Base-by-base conservation (phyloP, 2,113 vertebrate genomes). In the Triplophysa rosa region DNA sequence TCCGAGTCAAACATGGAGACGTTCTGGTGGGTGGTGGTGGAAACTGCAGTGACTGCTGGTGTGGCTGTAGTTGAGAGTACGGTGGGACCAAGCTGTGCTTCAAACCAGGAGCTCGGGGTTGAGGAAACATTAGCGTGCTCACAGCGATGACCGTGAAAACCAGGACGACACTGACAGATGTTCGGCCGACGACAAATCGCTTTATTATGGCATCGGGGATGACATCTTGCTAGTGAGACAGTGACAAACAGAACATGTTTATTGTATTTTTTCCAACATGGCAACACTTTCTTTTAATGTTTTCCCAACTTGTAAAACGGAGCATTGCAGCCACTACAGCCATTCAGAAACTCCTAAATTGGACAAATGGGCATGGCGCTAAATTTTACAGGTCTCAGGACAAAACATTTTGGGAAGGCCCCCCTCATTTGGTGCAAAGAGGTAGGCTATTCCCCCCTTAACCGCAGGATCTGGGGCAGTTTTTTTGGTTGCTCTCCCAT, bases 61-160 rank as follows among this genome's bases (percentile, higher is more conserved):
- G 17, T 42, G 21, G 68, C 11, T 2, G 21, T 65, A 52, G 70
- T 58, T 19, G 61, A 37, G 64, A 37, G 3, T 26, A 5, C 1
- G 14, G 64, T 63, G 49, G 82, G 62, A 1, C 0, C 70, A 49
- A 11, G 24, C 69, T 64, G 49, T 9, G 76, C 64, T 67, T n/a
- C 76, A 1, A 23, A 11, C 11, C 0, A 37, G 6, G 58, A 12
- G 2, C 59, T 4, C 3, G 2, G 19, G 29, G 85, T 64, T 6
- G 29, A 1, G 0, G 29, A 64, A 14, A 59, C 61, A 0, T 17
- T 37, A 24, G 82, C 19, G 0, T 84, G 63, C 79, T 88, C 78
- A 63, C 91, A 90, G 17, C 86, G 85, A 49, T 78, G 24, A 37
- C 90, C 89, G 0, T 67, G 77, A 70, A 87, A 89, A 64, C 84